These are phyloP conservation scores for Malacoraja senta DNA, from an alignment of 2,797 vertebrate genomes.

Conservation along the genomic window DNA sequence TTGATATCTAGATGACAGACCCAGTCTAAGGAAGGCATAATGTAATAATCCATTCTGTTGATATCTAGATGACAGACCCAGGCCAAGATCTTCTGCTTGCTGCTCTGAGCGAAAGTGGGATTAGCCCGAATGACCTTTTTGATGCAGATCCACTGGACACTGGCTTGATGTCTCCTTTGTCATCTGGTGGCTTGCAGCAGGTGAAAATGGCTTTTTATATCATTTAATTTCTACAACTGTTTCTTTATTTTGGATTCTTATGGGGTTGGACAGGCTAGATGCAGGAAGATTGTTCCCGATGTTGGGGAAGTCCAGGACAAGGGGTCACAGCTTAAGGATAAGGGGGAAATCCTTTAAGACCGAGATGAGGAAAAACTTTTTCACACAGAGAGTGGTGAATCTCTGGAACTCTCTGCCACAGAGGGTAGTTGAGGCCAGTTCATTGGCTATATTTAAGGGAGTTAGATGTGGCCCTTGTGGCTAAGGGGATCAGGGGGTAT, in stretches of 20 bases:
- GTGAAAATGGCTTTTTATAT: slow-evolving; percentile 53
- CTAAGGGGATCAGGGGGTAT: too few relatives aligned
- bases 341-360: too few relatives aligned
- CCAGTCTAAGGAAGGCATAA: slow-evolving; percentile 61
- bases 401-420: too few relatives aligned
- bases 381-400: too few relatives aligned
- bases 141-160: slow-evolving; percentile 82
- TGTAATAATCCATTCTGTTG: slow-evolving; percentile 39
- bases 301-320: too few relatives aligned
- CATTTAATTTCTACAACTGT: background rate
- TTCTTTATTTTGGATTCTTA: background rate
- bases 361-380: too few relatives aligned
- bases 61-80: slow-evolving; percentile 85
- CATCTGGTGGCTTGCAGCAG: slow-evolving; percentile 71
- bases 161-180: slow-evolving; percentile 58
- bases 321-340: too few relatives aligned
- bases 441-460: too few relatives aligned
- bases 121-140: slow-evolving; percentile 93
- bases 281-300: too few relatives aligned
- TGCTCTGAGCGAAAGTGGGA: slow-evolving; percentile 96
- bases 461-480: too few relatives aligned
- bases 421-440: too few relatives aligned
- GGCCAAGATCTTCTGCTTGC: slow-evolving; percentile 96
- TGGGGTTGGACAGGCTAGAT: too few relatives aligned
- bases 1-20: slow-evolving; percentile 79